Conservation (phyloP, 2,888 invertebrate species). For the Pomacea canaliculata region DNA sequence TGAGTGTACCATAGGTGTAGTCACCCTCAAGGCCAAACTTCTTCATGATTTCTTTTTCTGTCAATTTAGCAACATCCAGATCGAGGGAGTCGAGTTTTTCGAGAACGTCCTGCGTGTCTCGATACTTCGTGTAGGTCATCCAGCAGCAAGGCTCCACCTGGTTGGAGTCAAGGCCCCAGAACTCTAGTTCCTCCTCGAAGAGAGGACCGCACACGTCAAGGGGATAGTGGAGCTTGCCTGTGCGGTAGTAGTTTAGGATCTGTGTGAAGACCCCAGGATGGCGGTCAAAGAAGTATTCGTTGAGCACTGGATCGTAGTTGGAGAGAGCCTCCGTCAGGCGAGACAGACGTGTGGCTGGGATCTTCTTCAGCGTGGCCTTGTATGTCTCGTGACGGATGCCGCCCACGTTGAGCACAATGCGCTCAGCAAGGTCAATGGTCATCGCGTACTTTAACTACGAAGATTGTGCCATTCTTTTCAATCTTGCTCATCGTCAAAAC, state of each 20-base stretch:
- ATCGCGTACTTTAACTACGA: too few species aligned
- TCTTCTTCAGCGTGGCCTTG: constrained; percentile 88
- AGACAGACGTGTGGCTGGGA: constrained; percentile 94
- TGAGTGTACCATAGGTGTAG: constrained; percentile 70
- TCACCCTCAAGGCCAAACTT: constrained; percentile 83
- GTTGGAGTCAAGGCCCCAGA: constrained; percentile 99
- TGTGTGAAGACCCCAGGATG: constrained; percentile 98
- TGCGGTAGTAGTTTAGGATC: constrained; percentile 95
- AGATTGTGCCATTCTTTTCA: too few species aligned
- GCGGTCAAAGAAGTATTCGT: constrained; percentile 98
- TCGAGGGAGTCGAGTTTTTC: constrained; percentile 97
- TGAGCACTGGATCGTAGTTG: constrained; percentile 98
- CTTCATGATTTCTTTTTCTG: constrained; percentile 96
- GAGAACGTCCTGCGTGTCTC: constrained; percentile 98
- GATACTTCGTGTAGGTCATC: constrained; percentile 94
- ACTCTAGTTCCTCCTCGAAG: constrained; percentile 98
- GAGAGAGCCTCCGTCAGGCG: constrained; percentile 95
- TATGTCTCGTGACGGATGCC: constrained; percentile 91
- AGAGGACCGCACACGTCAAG: constrained; percentile 99
- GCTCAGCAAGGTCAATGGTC: constrained; percentile 79
- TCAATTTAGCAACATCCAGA: constrained; percentile 94
- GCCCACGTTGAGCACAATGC: constrained; percentile 97
- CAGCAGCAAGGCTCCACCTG: constrained; percentile 99
- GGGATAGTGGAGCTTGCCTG: constrained; percentile 98
- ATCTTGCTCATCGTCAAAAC: too few species aligned